Percentiles rank a stretch among this genome's conserved stretches.
Evolutionary conservation across 2,113 vertebrate genomes (phyloP).

Genomic region (Irena cyanogastra): DNA sequence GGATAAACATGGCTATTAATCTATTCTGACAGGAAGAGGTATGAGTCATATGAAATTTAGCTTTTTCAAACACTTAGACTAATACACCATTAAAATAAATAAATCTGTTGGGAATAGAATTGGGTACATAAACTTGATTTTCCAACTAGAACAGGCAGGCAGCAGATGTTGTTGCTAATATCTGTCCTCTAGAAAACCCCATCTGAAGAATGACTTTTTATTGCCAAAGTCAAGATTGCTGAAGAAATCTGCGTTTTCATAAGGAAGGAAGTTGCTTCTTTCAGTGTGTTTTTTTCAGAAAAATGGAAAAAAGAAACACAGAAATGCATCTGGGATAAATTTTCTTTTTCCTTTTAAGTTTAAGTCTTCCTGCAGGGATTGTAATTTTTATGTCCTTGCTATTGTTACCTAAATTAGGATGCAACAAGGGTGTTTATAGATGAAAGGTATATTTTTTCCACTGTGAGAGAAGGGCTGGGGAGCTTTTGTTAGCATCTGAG

Average conservation of each 20-base stretch:
- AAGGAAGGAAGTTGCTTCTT: neutral
- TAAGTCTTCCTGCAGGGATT: neutral
- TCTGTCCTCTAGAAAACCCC: neutral
- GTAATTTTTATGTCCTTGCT: neutral
- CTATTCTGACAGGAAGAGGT: neutral
- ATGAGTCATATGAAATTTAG: neutral
- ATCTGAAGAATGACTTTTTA: neutral
- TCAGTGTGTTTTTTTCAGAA: neutral
- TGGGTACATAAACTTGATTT: neutral
- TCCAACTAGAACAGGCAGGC: neutral
- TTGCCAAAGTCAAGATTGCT: neutral
- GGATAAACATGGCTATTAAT: neutral
- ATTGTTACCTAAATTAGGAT: neutral
- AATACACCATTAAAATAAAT: neutral
- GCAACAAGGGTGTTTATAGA: neutral
- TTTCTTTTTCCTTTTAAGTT: neutral
- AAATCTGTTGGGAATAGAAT: neutral
- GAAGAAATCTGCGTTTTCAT: neutral
- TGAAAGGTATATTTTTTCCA: neutral
- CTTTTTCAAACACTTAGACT: neutral
- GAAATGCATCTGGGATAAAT: neutral
- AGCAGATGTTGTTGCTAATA: neutral
- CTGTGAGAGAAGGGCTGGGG: neutral
- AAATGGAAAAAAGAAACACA: neutral
- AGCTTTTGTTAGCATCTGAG: neutral